These are phyloP conservation scores for Caenorhabditis sp. DNA, from an alignment of 2,888 invertebrate genomes.

Conservation along the genomic window DNA sequence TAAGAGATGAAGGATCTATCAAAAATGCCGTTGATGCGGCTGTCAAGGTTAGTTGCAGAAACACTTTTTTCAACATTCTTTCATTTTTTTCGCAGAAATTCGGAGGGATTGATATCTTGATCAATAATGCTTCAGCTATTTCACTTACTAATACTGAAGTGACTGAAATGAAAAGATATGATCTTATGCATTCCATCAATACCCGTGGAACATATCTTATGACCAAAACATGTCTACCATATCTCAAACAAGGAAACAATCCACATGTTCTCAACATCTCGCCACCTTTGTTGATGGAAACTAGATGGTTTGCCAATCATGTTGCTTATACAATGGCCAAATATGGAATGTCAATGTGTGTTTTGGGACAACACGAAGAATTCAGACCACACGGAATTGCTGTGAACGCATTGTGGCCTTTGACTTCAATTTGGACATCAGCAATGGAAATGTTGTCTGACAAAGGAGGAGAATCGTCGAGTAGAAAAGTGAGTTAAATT, in stretches of 20 bases:
- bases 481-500: slow-evolving; percentile 29
- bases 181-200: slow-evolving; percentile 93
- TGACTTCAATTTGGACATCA: slow-evolving; percentile 78
- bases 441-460: slow-evolving; percentile 77
- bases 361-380: slow-evolving; percentile 91
- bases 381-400: slow-evolving; percentile 83
- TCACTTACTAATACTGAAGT: slow-evolving; percentile 74
- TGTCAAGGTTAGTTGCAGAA: slow-evolving; percentile 42
- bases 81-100: slow-evolving; percentile 31
- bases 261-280: slow-evolving; percentile 94
- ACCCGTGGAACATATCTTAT: slow-evolving; percentile 92
- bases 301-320: slow-evolving; percentile 77
- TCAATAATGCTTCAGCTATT: slow-evolving; percentile 97
- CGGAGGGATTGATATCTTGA: slow-evolving; percentile 82
- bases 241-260: slow-evolving; percentile 83
- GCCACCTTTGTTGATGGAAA: slow-evolving; percentile 88
- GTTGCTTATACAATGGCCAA: slow-evolving; percentile 95
- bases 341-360: slow-evolving; percentile 90
- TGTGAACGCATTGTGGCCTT: slow-evolving; percentile 95
- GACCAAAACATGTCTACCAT: slow-evolving; percentile 89
- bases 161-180: slow-evolving; percentile 94
- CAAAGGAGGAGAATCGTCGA: slow-evolving; percentile 74
- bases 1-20: slow-evolving; percentile 82
- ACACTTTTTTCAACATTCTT: background rate
- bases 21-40: slow-evolving; percentile 71